A percentile compares a stretch with the other conserved stretches of the same genome.
These are phyloP conservation scores for Agrochola macilenta DNA, from an alignment of 2,888 invertebrate species.

Conservation along the genomic window DNA sequence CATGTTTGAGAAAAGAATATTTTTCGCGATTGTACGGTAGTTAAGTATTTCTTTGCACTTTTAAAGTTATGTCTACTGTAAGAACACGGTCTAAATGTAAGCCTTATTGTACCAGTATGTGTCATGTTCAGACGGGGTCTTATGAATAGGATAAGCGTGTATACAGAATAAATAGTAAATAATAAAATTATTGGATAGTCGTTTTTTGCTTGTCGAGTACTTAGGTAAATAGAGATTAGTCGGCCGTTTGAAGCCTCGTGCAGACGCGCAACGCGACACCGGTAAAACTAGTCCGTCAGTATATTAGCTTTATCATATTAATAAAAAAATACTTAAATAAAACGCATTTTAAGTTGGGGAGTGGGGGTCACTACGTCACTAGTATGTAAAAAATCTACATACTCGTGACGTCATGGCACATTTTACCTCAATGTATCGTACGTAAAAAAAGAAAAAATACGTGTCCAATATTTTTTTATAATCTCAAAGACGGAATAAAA, in stretches of 20 bases:
- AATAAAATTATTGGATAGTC: background rate
- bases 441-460: no score
- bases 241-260: background rate
- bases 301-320: no score
- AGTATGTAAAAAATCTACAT: no score
- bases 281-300: no score
- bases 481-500: no score
- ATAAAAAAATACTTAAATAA: no score
- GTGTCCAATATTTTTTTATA: no score
- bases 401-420: no score
- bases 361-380: no score
- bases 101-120: slow-evolving; percentile 57
- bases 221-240: background rate
- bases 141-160: slow-evolving; percentile 76
- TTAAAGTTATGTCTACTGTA: background rate
- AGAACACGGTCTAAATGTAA: slow-evolving; percentile 37
- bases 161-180: slow-evolving; percentile 24
- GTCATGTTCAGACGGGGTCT: slow-evolving; percentile 71
- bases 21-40: background rate
- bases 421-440: no score
- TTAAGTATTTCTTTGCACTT: background rate
- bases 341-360: no score
- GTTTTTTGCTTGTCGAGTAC: slow-evolving; percentile 1
- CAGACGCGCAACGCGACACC: no score
- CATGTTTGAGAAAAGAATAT: background rate